Base-by-base conservation (phyloP, 2,113 vertebrate species). In the Podarcis raffonei region DNA sequence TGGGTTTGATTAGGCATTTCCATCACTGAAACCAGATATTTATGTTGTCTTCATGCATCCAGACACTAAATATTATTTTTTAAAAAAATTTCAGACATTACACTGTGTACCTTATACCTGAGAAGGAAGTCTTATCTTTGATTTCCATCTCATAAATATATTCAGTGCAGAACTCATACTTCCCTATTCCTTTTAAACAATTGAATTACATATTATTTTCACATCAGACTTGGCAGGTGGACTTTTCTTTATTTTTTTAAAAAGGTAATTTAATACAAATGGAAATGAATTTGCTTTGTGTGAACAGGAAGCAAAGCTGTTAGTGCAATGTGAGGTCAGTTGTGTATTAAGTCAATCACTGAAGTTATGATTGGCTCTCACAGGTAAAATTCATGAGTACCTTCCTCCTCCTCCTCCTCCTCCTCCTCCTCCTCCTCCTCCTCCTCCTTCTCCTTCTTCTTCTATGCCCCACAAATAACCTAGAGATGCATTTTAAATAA, bases 101-200 rank as follows among this genome's bases (percentile, higher is more conserved):
- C 53, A 9, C 32, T 76, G n/a, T 76, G 23, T 6, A 85, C 23
- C 3, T 76, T 39, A 75, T 23, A 85, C 53, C 23, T 85, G 53
- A 62, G 71, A 85, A 76, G 72, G 42, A 48, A 83, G 82, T 20
- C 25, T 62, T 85, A 85, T 85, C 72, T 85, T 85, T 62, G 37
- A 59, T 85, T 35, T 85, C 62, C 32, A 85, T 85, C 57, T 85
- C 65, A 37, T 85, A 85, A 65, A 85, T 76, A 37, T 62, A 65
- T n/a, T 62, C 62, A 76, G 62, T 39, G 20, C 11, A 37, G 72
- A 75, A n/a, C n/a, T 22, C 68, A 82, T 35, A 35, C 72, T 35
- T 35, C 3, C 12, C 11, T 23, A 32, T 84, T 5, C 39, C 20
- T 85, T 6, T 23, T 30, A 30, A 76, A 85, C 71, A 76, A 65